These are phyloP conservation scores for Mamestra brassicae DNA, from an alignment of 2,888 invertebrate genomes.

Conservation along the genomic window DNA sequence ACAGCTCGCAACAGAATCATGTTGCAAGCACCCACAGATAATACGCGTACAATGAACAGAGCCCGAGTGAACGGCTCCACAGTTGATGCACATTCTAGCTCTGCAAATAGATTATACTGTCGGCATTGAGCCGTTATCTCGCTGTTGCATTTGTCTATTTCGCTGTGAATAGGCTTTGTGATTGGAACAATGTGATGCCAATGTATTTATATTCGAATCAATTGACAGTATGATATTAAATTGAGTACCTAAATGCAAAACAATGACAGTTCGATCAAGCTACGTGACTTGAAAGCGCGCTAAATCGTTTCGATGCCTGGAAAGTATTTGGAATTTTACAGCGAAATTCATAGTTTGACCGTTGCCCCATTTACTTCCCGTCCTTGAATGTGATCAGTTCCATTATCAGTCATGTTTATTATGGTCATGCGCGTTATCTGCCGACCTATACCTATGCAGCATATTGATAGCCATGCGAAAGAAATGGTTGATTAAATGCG, in stretches of 20 bases:
- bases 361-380: background rate
- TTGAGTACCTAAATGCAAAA: background rate
- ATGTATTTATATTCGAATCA: slow-evolving; percentile 8
- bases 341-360: background rate
- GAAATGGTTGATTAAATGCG: slow-evolving; percentile 23
- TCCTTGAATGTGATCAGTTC: slow-evolving; percentile 7
- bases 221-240: slow-evolving; percentile 27
- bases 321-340: background rate
- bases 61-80: slow-evolving; percentile 21
- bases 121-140: slow-evolving; percentile 22
- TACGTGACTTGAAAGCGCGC: background rate
- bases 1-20: background rate
- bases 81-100: slow-evolving; percentile 32
- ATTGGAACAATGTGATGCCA: slow-evolving; percentile 6
- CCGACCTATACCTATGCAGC: slow-evolving; percentile 17
- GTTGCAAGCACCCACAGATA: slow-evolving; percentile 6
- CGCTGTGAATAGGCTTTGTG: slow-evolving; percentile 4
- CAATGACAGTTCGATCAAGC: background rate
- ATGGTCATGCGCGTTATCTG: slow-evolving; percentile 25
- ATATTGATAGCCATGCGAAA: slow-evolving; percentile 11
- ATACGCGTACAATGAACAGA: slow-evolving; percentile 45
- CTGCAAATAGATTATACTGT: slow-evolving; percentile 34
- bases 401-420: slow-evolving; percentile 20
- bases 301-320: background rate
- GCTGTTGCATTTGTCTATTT: slow-evolving; percentile 18